Percentiles rank a stretch among this genome's conserved stretches.
phyloP scores from a whole-genome alignment of 53 echinoderm and acorn worm species.

The Holothuria scabra region DNA sequence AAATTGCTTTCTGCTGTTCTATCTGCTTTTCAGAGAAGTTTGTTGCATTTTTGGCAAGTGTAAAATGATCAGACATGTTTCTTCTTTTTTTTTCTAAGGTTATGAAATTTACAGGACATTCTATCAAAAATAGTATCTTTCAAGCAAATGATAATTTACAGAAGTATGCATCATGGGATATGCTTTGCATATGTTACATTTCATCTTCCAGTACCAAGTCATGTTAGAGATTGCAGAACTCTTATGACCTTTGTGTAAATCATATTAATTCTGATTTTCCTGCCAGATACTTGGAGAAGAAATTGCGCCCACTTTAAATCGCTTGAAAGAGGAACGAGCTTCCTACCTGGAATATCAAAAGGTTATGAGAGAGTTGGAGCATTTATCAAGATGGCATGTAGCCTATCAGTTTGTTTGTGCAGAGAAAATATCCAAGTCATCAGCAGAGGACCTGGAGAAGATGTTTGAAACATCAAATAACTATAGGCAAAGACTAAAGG shows the following conservation, averaged over 20 bases:
- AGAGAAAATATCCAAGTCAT: constrained; percentile 83
- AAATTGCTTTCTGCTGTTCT: neutral
- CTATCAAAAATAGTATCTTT: no score
- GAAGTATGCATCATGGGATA: no score
- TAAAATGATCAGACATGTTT: no score
- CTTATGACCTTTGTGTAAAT: no score
- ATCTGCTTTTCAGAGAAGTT: neutral
- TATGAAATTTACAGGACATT: no score
- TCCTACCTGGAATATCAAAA: constrained; percentile 98
- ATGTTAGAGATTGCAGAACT: no score
- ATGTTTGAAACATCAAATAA: constrained; percentile 76
- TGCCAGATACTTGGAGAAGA: constrained; percentile 89
- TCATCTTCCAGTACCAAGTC: no score
- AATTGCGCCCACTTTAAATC: constrained; percentile 93
- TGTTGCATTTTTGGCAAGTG: no score
- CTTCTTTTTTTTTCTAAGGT: no score
- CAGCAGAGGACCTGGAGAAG: constrained; percentile 84
- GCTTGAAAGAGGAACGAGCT: constrained; percentile 94
- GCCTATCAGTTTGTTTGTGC: constrained; percentile 95
- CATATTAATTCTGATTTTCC: no score
- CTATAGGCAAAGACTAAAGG: constrained; percentile 72
- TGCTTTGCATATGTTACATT: no score
- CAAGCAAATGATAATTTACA: no score
- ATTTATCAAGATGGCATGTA: constrained; percentile 85
- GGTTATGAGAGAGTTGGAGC: constrained; percentile 94